Base-by-base conservation (phyloP, 2,797 vertebrate species). In the Momotus momota region DNA sequence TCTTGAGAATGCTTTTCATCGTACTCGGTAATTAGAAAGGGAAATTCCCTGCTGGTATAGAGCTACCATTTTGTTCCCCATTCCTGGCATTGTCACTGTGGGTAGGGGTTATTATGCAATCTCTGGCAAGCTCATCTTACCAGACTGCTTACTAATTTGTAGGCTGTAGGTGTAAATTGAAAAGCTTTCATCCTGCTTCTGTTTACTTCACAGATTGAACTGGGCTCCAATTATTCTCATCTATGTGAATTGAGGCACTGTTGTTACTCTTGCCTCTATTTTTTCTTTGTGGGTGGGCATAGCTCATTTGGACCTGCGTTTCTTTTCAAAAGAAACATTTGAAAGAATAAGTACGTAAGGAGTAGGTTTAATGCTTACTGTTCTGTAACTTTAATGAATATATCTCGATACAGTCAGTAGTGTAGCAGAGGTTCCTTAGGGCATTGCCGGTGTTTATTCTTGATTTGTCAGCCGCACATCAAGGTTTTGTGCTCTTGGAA, bases 111-210 rank as follows among this genome's bases (percentile, higher is more conserved):
- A 94, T 97, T 97, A 94, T 96, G 94, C 91, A 95, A 93, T 91
- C 79, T 67, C 85, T 97, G 93, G 93, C 94, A 94, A 49, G 57
- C 87, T 94, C 85, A 71, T 90, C 79, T 87, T 74, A 93, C 67
- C 93, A 93, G 95, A 78, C 91, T 94, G 75, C 95, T 94, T 55
- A 77, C 94, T 96, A 93, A 97, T 96, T 95, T 95, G 96, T 95
- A 97, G 95, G 95, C 95, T 94, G 96, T 85, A 94, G 96, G 94
- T 96, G 87, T 91, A 94, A 95, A 95, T 90, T 94, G 94, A 93
- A 96, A 94, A 94, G 91, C 91, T 82, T 96, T 94, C 95, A 67
- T 90, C 89, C 79, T 88, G 87, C 95, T 93, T 94, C 91, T 95
- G 91, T 97, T 97, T 97, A 95, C 93, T 94, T 95, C 96, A 74